These are phyloP conservation scores for Portevinia maculata DNA, from an alignment of 2,888 invertebrate genomes.

Conservation along the genomic window DNA sequence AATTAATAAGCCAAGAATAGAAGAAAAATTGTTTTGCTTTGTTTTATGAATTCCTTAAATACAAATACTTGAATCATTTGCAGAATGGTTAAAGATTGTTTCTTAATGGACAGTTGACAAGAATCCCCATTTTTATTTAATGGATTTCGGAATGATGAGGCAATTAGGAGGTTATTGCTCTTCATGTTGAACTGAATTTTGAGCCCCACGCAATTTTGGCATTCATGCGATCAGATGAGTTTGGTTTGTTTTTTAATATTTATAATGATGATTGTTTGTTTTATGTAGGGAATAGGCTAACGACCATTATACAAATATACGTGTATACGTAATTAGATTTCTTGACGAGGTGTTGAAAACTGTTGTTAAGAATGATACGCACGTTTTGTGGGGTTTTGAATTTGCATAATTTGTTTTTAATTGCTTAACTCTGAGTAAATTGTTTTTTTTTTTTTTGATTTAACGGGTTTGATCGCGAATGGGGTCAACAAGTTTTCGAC, in stretches of 20 bases:
- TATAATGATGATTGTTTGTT: no score
- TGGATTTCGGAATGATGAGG: slow-evolving; percentile 23
- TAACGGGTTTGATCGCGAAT: background rate
- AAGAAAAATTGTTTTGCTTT: slow-evolving; percentile 18
- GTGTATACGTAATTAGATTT: background rate
- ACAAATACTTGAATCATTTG: slow-evolving; percentile 26
- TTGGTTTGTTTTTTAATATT: background rate
- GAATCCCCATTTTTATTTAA: slow-evolving; percentile 6
- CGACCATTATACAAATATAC: background rate
- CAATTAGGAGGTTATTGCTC: slow-evolving; percentile 59
- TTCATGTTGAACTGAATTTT: slow-evolving; percentile 21
- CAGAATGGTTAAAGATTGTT: slow-evolving; percentile 30
- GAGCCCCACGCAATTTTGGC: background rate
- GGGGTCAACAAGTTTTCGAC: background rate
- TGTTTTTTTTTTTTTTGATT: background rate
- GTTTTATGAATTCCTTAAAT: slow-evolving; percentile 27
- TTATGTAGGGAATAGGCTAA: background rate
- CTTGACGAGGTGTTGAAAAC: background rate
- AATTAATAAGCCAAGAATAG: slow-evolving; percentile 2
- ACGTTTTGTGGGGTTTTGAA: slow-evolving; percentile 15
- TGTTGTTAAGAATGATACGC: background rate
- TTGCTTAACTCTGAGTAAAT: background rate
- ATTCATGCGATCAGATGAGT: background rate
- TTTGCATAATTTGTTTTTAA: slow-evolving; percentile 56
- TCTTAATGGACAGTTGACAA: slow-evolving; percentile 61